Evolutionary conservation across 2,888 invertebrate genomes (phyloP), one percentile per base, ranked within the genome.

Genomic region (Cosmorhoe ocellata): DNA sequence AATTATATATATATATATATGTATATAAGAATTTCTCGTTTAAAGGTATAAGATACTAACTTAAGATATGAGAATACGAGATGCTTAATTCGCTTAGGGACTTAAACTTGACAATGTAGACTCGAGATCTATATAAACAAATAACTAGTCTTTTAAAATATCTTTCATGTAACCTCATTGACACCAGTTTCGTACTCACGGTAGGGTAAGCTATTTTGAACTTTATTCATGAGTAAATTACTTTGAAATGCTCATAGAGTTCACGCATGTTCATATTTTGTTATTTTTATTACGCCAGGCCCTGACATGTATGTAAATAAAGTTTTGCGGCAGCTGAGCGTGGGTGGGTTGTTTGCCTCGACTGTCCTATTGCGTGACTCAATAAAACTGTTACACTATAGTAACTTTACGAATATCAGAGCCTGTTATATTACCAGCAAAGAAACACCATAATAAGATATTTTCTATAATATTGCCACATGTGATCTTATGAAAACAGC

Each of bases 291-390:
- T 47, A 59, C 47, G 49, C 31, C 49, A 45, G 33, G 43, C 52
- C 43, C 39, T 56, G 59, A 47, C 53, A 61, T 64, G 66, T 71
- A 70, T 72, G 74, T 74, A 74, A 73, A 74, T 73, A 76, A 69
- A 68, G 69, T 67, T 71, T 59, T 57, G 64, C 63, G 69, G 61
- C 61, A 69, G 67, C 66, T 63, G 59, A 65, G 74, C 72, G 86
- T 87, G 73, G 87, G 86, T 79, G 85, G 74, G 81, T 78, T 78
- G 88, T 81, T 87, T 79, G 84, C 86, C 88, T 88, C 84, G 84
- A 58, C 71, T 73, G 76, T 75, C 70, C 78, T 77, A 81, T 84
- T 84, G 83, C 86, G 84, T 81, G 86, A 80, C 80, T 79, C 79
- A 79, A 84, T 84, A 83, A 81, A 83, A 82, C 78, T 77, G 79